Base-by-base conservation (phyloP, 1,140 invertebrate genomes). In the Acromyrmex charruanus region DNA sequence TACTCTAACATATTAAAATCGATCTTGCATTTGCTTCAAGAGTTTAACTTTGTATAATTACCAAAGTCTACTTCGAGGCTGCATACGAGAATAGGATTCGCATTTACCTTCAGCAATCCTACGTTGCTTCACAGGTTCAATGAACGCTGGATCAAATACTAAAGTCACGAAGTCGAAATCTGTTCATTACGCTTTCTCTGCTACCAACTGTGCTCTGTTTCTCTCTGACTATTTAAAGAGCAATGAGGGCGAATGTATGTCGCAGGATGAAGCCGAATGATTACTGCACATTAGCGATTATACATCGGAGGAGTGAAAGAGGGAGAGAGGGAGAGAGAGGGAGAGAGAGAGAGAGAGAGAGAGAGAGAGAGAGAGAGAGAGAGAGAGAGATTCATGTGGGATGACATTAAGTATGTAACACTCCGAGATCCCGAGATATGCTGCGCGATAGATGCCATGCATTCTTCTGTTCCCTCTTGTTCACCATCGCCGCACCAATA, bases 261-360 rank as follows among this genome's bases (percentile, higher is more conserved):
- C 89, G 58, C 35, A 18, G 63, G 51, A 87, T 75, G 61, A 86
- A 68, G 77, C 84, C 84, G 55, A 51, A 35, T 75, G 77, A 87
- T 89, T 87, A 90, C 79, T 61, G 55, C 66, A 49, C 88, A 84
- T 87, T 90, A 63, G 85, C 61, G 79, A 89, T 89, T 71, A 63
- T 68, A 71, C 39, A 84, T 82, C 28, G 69, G n/a, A 10, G 31
- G 18, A 31, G 31, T 35, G 16, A 25, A 39, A 18, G 44, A 25
- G n/a, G n/a, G 21, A 35, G 12, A 28, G 3, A 31, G 39, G 25
- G 7, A n/a, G 6, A 39, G 53, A 53, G 9, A 51, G 18, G 31
- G 53, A 35, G 12, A 44, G 71, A 31, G 12, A 31, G 39, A 35
- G 7, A n/a, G 6, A 21, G 21, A 21, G 9, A 28, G 5, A 31